Evolutionary conservation across 2,113 vertebrate genomes (phyloP).

Genomic region (rabbit (Oryctolagus cuniculus)): DNA sequence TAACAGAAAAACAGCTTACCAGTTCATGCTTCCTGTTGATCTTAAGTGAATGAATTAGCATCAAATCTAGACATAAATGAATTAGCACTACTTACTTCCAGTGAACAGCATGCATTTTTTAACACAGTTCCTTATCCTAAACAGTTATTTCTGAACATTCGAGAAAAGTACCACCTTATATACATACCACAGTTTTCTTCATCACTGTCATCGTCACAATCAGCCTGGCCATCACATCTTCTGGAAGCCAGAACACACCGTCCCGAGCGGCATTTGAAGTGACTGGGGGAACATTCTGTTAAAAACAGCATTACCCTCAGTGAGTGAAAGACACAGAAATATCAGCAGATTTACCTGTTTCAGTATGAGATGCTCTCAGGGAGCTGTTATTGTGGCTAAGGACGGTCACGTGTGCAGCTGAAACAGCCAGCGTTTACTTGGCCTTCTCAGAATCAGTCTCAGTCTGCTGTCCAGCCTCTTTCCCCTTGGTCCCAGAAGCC

Average conservation of each 20-base stretch:
- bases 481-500: background rate
- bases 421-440: background rate
- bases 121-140: background rate
- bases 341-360: background rate
- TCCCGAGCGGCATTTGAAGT: slow-evolving; percentile 96
- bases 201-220: slow-evolving; percentile 97
- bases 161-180: background rate
- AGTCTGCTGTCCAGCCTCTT: background rate
- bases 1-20: slow-evolving; percentile 28
- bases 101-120: background rate
- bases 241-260: slow-evolving; percentile 94
- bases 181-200: slow-evolving; percentile 96
- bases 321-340: background rate
- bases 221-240: slow-evolving; percentile 95
- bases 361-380: background rate
- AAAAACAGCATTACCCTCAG: slow-evolving; percentile 65
- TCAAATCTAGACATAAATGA: background rate
- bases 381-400: background rate
- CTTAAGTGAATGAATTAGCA: background rate
- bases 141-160: background rate
- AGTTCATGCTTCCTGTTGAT: background rate
- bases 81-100: background rate
- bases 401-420: background rate
- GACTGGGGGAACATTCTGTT: slow-evolving; percentile 97
- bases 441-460: background rate